These are phyloP conservation scores for Lepidocolaptes lacrymiger DNA, from an alignment of 2,797 vertebrate genomes.

Conservation along the genomic window DNA sequence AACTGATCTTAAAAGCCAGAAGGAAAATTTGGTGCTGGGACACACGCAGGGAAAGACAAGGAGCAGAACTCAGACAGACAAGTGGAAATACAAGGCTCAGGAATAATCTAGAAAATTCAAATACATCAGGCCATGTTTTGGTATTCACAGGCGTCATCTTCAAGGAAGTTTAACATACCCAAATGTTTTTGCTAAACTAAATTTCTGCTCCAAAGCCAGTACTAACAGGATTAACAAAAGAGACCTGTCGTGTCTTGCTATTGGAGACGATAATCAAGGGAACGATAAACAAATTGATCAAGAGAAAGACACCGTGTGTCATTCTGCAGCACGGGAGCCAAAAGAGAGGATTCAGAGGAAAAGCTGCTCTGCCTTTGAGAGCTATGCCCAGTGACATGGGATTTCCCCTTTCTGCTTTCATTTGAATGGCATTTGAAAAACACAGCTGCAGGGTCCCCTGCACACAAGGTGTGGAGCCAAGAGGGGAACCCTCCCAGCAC, in stretches of 20 bases:
- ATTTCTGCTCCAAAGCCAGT: slow-evolving; percentile 23
- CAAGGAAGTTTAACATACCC: background rate
- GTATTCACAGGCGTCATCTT: background rate
- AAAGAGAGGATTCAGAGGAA: slow-evolving; percentile 28
- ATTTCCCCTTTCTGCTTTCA: slow-evolving; percentile 56
- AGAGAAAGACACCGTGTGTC: background rate
- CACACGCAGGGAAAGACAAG: rapidly evolving
- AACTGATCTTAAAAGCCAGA: background rate
- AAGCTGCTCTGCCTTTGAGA: slow-evolving; percentile 8
- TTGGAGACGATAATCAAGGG: slow-evolving; percentile 18
- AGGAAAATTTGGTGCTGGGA: background rate
- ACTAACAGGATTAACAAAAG: slow-evolving; percentile 14
- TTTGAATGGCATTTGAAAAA: slow-evolving; percentile 70
- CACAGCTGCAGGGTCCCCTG: slow-evolving; percentile 47
- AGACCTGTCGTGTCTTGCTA: slow-evolving; percentile 25
- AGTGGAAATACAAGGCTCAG: background rate
- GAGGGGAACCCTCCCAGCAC: slow-evolving; percentile 38
- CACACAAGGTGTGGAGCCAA: slow-evolving; percentile 19
- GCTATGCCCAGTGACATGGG: slow-evolving; percentile 3
- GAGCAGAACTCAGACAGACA: background rate
- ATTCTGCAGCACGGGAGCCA: background rate
- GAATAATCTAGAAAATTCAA: background rate
- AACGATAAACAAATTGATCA: slow-evolving; percentile 51
- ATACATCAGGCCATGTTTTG: background rate
- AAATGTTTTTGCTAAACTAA: slow-evolving; percentile 14